These are phyloP conservation scores for Drosophila tropicalis DNA, from an alignment of 1,140 invertebrate species.

Conservation along the genomic window DNA sequence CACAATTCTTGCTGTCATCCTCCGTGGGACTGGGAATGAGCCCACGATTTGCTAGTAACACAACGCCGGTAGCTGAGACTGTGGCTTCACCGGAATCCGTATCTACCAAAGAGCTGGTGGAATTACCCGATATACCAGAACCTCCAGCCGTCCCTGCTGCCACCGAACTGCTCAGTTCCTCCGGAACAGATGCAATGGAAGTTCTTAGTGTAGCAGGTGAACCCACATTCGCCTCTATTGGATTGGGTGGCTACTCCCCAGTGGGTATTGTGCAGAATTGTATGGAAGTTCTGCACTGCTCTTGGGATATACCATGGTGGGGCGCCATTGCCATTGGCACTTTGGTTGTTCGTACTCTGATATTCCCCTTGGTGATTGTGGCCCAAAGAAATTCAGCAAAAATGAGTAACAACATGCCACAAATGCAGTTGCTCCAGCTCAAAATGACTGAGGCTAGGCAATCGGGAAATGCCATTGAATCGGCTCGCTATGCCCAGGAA, in stretches of 20 bases:
- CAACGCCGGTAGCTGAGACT: conserved; percentile 8
- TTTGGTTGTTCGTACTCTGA: conserved; percentile 87
- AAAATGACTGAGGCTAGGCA: conserved; percentile 93
- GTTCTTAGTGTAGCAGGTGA: conserved; percentile 87
- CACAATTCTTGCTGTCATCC: conserved; percentile 2
- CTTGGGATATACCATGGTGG: conserved; percentile 94
- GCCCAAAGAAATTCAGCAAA: conserved; percentile 90
- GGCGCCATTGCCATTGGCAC: conserved; percentile 92
- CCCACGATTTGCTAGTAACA: conserved; percentile 57
- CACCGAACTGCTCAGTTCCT: conserved; percentile 72
- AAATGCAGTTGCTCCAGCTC: conserved; percentile 90
- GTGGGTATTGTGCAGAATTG: conserved; percentile 90
- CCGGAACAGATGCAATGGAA: conserved; percentile 76
- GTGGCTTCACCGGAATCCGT: conserved; percentile 31
- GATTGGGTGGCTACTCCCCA: conserved; percentile 91
- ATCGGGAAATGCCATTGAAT: conserved; percentile 91
- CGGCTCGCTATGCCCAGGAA: conserved; percentile 89
- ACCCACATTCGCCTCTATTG: conserved; percentile 90
- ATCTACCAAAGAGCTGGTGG: conserved; percentile 67
- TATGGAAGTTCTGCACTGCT: conserved; percentile 92
- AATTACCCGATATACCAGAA: conserved; percentile 84
- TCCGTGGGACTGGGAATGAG: not conserved
- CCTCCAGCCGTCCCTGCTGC: conserved; percentile 82
- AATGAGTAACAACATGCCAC: conserved; percentile 92
- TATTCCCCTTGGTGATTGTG: conserved; percentile 93